Percentiles rank a stretch among this genome's conserved stretches.
phyloP scores from a whole-genome alignment of 2,113 vertebrate species.

The Melanerpes formicivorus region DNA sequence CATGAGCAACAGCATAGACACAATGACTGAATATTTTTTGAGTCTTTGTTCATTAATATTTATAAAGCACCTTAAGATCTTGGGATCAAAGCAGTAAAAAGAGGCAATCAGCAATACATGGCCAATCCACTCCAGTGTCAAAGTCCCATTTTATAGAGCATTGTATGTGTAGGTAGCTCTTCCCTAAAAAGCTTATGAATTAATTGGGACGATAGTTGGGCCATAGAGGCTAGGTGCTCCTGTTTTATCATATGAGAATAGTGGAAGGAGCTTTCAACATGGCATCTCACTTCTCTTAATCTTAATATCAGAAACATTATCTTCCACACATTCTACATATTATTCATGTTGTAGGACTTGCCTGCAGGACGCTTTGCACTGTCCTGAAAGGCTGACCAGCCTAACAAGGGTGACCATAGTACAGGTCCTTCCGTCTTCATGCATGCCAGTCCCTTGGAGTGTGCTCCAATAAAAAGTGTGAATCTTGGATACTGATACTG shows the following conservation, averaged over 20 bases:
- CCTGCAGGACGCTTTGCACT: not conserved
- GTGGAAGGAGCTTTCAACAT: not conserved
- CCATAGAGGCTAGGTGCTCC: not conserved
- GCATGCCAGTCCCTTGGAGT: no score
- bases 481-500: not conserved
- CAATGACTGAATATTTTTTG: constrained; percentile 58
- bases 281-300: not conserved
- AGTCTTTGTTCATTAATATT: constrained; percentile 67
- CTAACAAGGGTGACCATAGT: not conserved
- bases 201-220: not conserved
- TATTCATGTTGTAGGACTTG: not conserved
- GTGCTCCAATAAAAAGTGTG: fast-evolving
- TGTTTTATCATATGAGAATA: not conserved
- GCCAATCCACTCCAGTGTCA: constrained; percentile 19
- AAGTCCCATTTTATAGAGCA: constrained; percentile 10
- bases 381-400: not conserved
- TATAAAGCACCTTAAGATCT: constrained; percentile 64
- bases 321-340: not conserved
- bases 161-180: not conserved
- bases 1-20: constrained; percentile 53
- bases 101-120: constrained; percentile 48
- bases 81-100: constrained; percentile 66
- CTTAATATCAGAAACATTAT: not conserved
- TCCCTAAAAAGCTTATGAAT: constrained; percentile 27
- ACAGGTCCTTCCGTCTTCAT: not conserved